A percentile compares a stretch with the other conserved stretches of the same genome.
These are phyloP conservation scores for Mesorhabditis sp. DNA, from an alignment of 2,888 invertebrate species.

Conservation along the genomic window DNA sequence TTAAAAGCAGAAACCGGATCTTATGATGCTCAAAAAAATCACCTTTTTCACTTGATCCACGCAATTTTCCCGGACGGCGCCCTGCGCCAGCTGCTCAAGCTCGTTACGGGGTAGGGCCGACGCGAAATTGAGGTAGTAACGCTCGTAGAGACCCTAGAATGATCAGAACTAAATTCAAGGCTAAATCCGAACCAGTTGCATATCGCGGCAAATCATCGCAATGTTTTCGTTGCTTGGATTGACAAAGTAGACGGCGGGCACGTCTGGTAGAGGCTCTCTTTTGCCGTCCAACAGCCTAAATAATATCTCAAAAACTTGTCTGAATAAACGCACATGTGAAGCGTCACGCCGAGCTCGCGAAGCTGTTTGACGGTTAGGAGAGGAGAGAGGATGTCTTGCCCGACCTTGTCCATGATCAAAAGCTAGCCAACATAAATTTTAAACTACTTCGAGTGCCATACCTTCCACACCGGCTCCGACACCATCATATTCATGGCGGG, in stretches of 20 bases:
- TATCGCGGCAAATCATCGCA: constrained; percentile 74
- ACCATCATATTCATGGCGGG: constrained; percentile 46
- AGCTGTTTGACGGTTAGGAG: constrained; percentile 90
- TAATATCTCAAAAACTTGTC: constrained; percentile 66
- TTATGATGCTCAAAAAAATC: constrained; percentile 13
- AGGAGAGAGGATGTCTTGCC: constrained; percentile 97
- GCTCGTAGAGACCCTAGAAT: constrained; percentile 76
- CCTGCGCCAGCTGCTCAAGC: constrained; percentile 88
- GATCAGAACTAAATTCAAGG: neutral
- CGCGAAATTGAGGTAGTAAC: constrained; percentile 92
- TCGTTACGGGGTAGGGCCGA: constrained; percentile 73
- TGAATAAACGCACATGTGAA: constrained; percentile 75
- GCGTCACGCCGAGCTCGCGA: constrained; percentile 88
- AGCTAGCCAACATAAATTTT: constrained; percentile 62
- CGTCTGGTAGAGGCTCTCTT: constrained; percentile 81
- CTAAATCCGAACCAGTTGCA: constrained; percentile 37
- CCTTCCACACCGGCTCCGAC: constrained; percentile 49
- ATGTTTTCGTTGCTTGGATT: constrained; percentile 92
- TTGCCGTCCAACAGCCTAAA: constrained; percentile 60
- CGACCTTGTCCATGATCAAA: constrained; percentile 87
- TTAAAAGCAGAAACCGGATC: neutral
- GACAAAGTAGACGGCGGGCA: constrained; percentile 96
- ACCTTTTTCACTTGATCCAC: constrained; percentile 77
- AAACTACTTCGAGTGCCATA: constrained; percentile 5
- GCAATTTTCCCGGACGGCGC: constrained; percentile 83